These are phyloP conservation scores for Ctenopoma multispine DNA, from an alignment of 2,797 vertebrate species.

Conservation along the genomic window DNA sequence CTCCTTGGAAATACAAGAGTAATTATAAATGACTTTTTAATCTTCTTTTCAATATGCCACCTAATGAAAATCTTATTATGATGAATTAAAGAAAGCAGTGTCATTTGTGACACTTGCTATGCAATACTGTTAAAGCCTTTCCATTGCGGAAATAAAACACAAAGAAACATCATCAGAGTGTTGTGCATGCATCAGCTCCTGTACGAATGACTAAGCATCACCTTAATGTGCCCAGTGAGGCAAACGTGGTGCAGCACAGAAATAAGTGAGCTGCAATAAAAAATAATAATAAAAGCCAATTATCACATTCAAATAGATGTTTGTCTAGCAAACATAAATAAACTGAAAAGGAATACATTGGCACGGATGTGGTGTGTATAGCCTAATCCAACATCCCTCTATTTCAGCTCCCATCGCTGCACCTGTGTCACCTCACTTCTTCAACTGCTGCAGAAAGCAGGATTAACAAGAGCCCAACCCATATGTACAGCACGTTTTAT, in stretches of 20 bases:
- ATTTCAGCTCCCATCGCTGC: not conserved
- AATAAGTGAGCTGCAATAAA: constrained; percentile 6
- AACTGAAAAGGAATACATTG: not conserved
- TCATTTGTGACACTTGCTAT: not conserved
- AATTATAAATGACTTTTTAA: constrained; percentile 3
- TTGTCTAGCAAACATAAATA: not conserved
- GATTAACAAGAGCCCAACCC: not conserved
- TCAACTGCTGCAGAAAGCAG: not conserved
- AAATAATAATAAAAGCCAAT: constrained; percentile 23
- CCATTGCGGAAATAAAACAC: constrained; percentile 38
- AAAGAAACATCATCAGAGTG: not conserved
- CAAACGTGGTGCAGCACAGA: constrained; percentile 7
- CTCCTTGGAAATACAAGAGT: constrained; percentile 17
- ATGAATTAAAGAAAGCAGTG: constrained; percentile 18
- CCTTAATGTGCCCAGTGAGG: constrained; percentile 15
- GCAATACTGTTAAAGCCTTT: constrained; percentile 13
- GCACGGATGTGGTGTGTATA: not conserved
- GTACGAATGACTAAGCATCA: constrained; percentile 2
- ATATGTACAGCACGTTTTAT: too few species aligned
- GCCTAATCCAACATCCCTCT: not conserved
- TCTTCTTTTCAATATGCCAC: constrained; percentile 7
- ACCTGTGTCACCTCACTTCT: not conserved
- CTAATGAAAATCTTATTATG: constrained; percentile 11
- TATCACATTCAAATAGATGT: constrained; percentile 4
- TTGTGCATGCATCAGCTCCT: constrained; percentile 12